Base-by-base conservation (phyloP, 2,797 vertebrate species). In the Vireo griseus region DNA sequence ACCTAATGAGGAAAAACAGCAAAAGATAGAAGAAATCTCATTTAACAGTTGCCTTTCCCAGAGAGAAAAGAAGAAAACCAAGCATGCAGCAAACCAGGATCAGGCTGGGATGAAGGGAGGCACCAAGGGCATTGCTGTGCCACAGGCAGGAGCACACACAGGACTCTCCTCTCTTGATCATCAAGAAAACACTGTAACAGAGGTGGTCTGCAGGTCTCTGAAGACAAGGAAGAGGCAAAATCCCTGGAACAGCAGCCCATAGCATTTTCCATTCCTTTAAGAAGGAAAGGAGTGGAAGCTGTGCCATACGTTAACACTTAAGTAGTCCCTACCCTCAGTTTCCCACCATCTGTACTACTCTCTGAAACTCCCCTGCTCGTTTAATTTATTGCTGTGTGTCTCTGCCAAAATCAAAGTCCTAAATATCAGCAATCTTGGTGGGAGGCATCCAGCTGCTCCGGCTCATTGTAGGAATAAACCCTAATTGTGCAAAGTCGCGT, bases 291-390 rank as follows among this genome's bases (percentile, higher is more conserved):
- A 91, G 67, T 37, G 79, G 79, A 88, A 96, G 79, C 73, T 16
- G 31, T 15, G 71, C 85, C 91, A 90, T 90, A 90, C 85, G 20
- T 88, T 91, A 90, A 59, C 95, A 88, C 87, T 95, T 91, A 81
- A 75, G 21, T 1, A 74, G 44, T 66, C 76, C 63, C 91, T 84
- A 74, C 82, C 89, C 69, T 88, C 73, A 28, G 88, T 84, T 96
- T 96, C 94, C 84, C 92, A 95, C 90, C 95, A 94, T 95, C 89
- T 94, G 87, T 40, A 83, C 76, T 17, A 1, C 61, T 83, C 93
- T 83, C 92, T 68, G 61, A 83, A 95, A 93, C 45, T 86, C 68
- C 84, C 58, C 75, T 1, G 1, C 84, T 74, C 72, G 11, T 75
- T 95, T 89, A 61, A 90, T 92, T 89, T 88, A 89, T 93, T 81